Evolutionary conservation across 1,140 invertebrate genomes (phyloP).

Genomic region (Andricus grossulariae): DNA sequence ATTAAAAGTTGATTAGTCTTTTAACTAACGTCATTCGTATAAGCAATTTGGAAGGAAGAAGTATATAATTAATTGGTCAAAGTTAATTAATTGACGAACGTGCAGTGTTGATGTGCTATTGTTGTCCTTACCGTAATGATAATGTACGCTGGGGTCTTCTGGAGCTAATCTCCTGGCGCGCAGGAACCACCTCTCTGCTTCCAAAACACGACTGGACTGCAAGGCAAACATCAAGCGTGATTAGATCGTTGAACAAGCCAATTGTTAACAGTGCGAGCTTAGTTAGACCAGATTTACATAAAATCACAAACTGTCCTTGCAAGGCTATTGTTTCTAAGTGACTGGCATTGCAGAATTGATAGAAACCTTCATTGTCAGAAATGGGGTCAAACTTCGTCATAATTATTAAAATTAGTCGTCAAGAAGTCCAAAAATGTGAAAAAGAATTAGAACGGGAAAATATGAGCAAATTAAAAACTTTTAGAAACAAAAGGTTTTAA

Average conservation of each 20-base stretch:
- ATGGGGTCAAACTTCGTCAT: too few species aligned
- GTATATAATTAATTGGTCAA: not conserved
- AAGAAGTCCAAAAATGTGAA: too few species aligned
- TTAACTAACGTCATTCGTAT: too few species aligned
- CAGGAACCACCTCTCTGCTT: slow-evolving; percentile 93
- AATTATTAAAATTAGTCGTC: too few species aligned
- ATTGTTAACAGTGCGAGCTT: slow-evolving; percentile 25
- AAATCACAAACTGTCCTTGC: slow-evolving; percentile 25
- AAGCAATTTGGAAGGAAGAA: too few species aligned
- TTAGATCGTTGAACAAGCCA: slow-evolving; percentile 31
- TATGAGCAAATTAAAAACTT: too few species aligned
- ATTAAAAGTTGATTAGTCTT: too few species aligned
- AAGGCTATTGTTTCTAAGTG: slow-evolving; percentile 21
- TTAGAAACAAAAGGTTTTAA: too few species aligned
- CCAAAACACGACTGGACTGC: slow-evolving; percentile 86
- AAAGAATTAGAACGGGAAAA: too few species aligned
- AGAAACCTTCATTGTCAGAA: not conserved
- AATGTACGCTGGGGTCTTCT: slow-evolving; percentile 87
- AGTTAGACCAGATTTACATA: slow-evolving; percentile 23
- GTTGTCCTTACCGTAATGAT: slow-evolving; percentile 86
- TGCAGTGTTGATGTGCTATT: slow-evolving; percentile 21
- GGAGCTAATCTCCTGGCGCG: slow-evolving; percentile 89
- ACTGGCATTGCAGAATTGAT: not conserved
- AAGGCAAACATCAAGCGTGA: slow-evolving; percentile 55
- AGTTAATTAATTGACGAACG: not conserved